Evolutionary conservation across 2,888 invertebrate species (phyloP).

Genomic region (Autographa gamma): DNA sequence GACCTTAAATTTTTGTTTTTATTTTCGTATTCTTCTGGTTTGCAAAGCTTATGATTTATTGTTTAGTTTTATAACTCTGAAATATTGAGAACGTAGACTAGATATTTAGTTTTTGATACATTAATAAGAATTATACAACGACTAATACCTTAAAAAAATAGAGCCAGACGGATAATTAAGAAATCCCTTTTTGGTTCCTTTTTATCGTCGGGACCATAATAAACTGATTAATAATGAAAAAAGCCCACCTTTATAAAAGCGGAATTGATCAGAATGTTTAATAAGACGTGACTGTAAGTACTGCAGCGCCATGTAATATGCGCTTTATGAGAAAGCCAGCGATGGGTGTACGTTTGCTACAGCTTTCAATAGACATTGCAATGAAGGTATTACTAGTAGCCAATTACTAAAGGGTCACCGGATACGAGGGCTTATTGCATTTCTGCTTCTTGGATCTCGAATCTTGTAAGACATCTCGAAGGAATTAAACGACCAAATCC

Average conservation of each 20-base stretch:
- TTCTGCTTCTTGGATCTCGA: not conserved
- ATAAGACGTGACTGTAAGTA: slow-evolving; percentile 12
- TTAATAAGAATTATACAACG: too few species aligned
- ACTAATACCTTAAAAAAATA: not conserved
- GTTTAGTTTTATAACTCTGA: too few species aligned
- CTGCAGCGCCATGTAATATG: slow-evolving; percentile 7
- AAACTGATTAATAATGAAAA: not conserved
- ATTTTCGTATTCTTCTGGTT: too few species aligned
- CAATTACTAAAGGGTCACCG: not conserved
- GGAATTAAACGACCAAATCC: not conserved
- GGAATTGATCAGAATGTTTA: slow-evolving; percentile 7
- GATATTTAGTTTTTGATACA: too few species aligned
- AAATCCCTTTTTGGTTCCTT: not conserved
- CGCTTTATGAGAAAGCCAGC: slow-evolving; percentile 28
- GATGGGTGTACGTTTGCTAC: slow-evolving; percentile 22
- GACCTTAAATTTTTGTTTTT: too few species aligned
- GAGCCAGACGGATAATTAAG: not conserved
- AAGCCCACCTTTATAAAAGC: slow-evolving; percentile 5
- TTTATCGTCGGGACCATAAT: not conserved
- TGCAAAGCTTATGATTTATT: too few species aligned
- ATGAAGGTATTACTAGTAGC: not conserved
- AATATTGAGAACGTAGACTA: too few species aligned
- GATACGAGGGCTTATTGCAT: not conserved
- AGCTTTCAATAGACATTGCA: not conserved
- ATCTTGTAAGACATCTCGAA: not conserved